A percentile compares a stretch with the other conserved stretches of the same genome.
Conservation (phyloP, 1,140 invertebrate genomes). For the Temnothorax curvispinosus region DNA sequence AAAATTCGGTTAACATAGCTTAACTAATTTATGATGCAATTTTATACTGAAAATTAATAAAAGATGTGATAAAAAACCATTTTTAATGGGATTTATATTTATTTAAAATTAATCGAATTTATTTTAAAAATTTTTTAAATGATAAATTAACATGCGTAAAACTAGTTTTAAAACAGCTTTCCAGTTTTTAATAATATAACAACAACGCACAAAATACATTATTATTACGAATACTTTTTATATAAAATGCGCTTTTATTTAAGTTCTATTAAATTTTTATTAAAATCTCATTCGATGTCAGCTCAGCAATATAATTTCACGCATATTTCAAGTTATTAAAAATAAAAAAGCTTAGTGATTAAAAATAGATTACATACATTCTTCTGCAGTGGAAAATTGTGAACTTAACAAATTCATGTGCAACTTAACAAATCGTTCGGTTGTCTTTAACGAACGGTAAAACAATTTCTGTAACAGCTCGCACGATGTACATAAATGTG, state of each 20-base stretch:
- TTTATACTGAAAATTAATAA: not conserved
- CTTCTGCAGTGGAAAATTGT: not conserved
- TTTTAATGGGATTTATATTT: not conserved
- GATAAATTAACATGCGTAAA: not conserved
- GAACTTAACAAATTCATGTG: not conserved
- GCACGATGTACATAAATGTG: not conserved
- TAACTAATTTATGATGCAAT: not conserved
- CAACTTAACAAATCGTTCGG: conserved; percentile 16
- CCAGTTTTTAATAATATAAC: not conserved
- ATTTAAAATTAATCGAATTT: not conserved
- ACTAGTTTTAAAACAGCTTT: not conserved
- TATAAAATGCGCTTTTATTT: not conserved
- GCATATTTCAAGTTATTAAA: not conserved
- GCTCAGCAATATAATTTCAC: not conserved
- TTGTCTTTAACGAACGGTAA: conserved; percentile 16
- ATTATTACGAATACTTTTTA: not conserved
- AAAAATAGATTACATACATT: not conserved
- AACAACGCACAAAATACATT: not conserved
- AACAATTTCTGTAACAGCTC: not conserved
- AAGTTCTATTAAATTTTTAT: conserved; percentile 14
- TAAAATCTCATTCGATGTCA: conserved; percentile 6
- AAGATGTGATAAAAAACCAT: not conserved
- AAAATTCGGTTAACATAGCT: not conserved
- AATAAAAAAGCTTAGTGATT: not conserved
- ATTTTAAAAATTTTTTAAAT: not conserved